Conservation (phyloP, 2,888 invertebrate species). For the Tethea ocularis region DNA sequence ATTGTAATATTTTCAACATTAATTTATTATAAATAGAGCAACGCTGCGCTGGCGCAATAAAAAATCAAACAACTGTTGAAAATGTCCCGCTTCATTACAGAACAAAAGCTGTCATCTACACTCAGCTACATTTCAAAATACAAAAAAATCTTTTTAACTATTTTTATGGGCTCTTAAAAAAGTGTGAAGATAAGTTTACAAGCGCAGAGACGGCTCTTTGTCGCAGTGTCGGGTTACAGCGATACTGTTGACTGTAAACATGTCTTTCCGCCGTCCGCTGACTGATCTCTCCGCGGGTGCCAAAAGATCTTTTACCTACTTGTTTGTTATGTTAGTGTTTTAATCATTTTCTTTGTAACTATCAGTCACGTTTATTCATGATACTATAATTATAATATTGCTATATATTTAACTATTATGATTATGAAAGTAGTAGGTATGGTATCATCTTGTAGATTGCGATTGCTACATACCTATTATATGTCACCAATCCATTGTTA, state of each 20-base stretch:
- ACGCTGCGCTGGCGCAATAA: constrained; percentile 63
- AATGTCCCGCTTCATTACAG: constrained; percentile 80
- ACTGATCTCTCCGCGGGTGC: constrained; percentile 72
- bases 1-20: constrained; percentile 28
- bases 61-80: constrained; percentile 69
- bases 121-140: constrained; percentile 81
- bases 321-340: not conserved
- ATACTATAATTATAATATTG: too few species aligned
- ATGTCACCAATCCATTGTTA: too few species aligned
- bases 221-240: constrained; percentile 70
- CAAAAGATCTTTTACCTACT: constrained; percentile 48
- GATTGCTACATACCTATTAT: too few species aligned
- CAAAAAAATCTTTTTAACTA: constrained; percentile 78
- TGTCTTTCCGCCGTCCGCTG: constrained; percentile 72
- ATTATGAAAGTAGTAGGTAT: too few species aligned
- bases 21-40: constrained; percentile 68
- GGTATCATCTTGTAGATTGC: too few species aligned
- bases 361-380: not conserved
- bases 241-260: constrained; percentile 78
- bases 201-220: constrained; percentile 80
- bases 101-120: constrained; percentile 82
- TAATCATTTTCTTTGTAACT: constrained; percentile 1
- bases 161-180: constrained; percentile 81
- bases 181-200: constrained; percentile 82
- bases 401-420: too few species aligned